phyloP scores from a whole-genome alignment of 2,888 invertebrate species.

The Branchellion lobata region DNA sequence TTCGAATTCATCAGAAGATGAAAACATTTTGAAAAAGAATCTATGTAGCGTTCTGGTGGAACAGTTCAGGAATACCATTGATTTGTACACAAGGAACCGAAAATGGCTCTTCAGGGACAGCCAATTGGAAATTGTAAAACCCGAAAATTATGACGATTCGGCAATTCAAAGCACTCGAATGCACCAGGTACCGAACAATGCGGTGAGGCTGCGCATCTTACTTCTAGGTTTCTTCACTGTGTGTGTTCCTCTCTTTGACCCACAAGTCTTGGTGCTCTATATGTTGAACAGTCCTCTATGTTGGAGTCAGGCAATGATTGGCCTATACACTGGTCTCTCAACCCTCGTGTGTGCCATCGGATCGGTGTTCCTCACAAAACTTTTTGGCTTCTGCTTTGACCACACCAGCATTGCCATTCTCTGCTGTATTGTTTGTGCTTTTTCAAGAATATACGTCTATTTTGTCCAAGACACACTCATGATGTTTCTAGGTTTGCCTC shows the following conservation, averaged over 20 bases:
- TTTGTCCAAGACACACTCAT: conserved; percentile 34
- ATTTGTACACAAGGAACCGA: neutral
- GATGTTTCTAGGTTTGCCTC: conserved; percentile 41
- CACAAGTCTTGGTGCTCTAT: conserved; percentile 28
- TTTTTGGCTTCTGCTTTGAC: conserved; percentile 9
- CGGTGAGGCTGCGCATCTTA: conserved; percentile 9
- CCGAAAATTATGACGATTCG: neutral
- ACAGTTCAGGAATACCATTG: neutral
- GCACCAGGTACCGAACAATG: conserved; percentile 22
- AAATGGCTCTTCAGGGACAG: neutral
- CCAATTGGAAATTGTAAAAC: neutral
- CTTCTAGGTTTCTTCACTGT: conserved; percentile 25
- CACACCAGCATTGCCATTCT: conserved; percentile 33
- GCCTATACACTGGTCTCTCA: conserved; percentile 35
- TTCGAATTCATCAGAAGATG: neutral
- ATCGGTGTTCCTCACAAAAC: conserved; percentile 2
- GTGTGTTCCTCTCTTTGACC: conserved; percentile 15
- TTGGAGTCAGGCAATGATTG: conserved; percentile 35
- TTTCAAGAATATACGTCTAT: conserved; percentile 26
- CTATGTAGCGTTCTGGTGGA: neutral
- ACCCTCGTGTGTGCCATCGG: conserved; percentile 16
- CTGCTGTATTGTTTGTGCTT: neutral
- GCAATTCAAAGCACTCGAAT: neutral
- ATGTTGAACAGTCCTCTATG: conserved; percentile 40
- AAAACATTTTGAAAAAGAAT: neutral